Evolutionary conservation across 1,140 invertebrate genomes (phyloP).

Genomic region (Pentalonia nigronervosa): DNA sequence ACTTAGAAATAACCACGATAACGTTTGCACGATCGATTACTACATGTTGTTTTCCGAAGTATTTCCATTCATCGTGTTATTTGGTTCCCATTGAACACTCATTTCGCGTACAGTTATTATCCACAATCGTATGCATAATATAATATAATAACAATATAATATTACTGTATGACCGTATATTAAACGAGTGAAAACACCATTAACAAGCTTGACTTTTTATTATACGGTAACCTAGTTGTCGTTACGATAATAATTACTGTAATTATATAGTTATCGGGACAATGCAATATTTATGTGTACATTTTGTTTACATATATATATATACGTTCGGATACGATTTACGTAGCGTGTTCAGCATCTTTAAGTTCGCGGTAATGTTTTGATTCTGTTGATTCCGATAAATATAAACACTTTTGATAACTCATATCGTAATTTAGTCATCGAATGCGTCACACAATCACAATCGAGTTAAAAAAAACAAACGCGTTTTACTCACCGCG

Average conservation of each 20-base stretch:
- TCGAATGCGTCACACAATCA: background rate
- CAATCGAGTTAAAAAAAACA: background rate
- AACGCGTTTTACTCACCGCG: background rate
- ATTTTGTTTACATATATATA: background rate
- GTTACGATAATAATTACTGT: constrained; percentile 28
- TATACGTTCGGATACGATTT: background rate
- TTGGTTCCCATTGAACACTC: constrained; percentile 38
- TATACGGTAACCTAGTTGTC: constrained; percentile 7
- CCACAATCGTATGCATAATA: background rate
- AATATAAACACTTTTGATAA: constrained; percentile 25
- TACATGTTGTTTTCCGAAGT: background rate
- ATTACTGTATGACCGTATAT: background rate
- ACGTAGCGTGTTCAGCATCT: constrained; percentile 18
- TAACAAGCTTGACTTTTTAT: constrained; percentile 17
- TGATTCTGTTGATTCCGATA: constrained; percentile 36
- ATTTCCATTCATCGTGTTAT: constrained; percentile 53
- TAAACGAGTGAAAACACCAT: constrained; percentile 10
- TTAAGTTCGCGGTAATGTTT: constrained; percentile 25
- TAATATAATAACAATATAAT: background rate
- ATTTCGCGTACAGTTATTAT: background rate
- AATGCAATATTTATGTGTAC: constrained; percentile 12
- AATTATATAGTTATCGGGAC: constrained; percentile 20
- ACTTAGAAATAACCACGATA: constrained; percentile 26
- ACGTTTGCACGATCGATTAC: constrained; percentile 44
- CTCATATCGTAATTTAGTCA: constrained; percentile 24